These are phyloP conservation scores for Autographa pulchrina DNA, from an alignment of 2,888 invertebrate species.

Conservation along the genomic window DNA sequence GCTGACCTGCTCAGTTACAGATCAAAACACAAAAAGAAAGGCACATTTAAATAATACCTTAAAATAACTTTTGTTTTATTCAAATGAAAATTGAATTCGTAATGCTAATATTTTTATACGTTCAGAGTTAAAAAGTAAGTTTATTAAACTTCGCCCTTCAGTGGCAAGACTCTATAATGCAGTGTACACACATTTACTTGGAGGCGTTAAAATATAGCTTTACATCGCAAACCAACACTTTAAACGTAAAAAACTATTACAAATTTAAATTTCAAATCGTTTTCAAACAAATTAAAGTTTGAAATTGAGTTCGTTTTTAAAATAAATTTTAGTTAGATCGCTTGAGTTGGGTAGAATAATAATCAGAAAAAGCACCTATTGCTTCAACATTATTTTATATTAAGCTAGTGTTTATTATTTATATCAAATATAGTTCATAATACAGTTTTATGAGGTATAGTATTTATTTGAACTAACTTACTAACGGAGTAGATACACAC, in stretches of 20 bases:
- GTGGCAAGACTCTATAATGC: slow-evolving; percentile 37
- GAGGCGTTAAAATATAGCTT: slow-evolving; percentile 41
- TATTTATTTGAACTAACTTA: too few species aligned
- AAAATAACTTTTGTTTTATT: slow-evolving; percentile 42
- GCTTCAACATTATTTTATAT: too few species aligned
- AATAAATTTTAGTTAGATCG: slow-evolving; percentile 28
- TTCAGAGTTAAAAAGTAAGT: slow-evolving; percentile 50
- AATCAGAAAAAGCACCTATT: too few species aligned
- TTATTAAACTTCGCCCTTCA: slow-evolving; percentile 51
- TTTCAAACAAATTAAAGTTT: slow-evolving; percentile 52
- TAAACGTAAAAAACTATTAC: slow-evolving; percentile 37
- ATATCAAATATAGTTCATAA: too few species aligned
- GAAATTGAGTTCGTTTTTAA: slow-evolving; percentile 53
- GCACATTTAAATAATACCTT: slow-evolving; percentile 39
- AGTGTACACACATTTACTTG: slow-evolving; percentile 23
- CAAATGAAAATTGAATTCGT: slow-evolving; percentile 55
- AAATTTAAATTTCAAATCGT: slow-evolving; percentile 40
- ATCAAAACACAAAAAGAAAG: slow-evolving; percentile 10
- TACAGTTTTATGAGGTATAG: too few species aligned
- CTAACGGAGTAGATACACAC: too few species aligned
- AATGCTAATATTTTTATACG: slow-evolving; percentile 57
- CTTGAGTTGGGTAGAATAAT: neutral
- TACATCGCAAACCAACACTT: slow-evolving; percentile 34
- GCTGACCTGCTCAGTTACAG: neutral
- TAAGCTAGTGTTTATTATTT: too few species aligned